Evolutionary conservation across 2,797 vertebrate species (phyloP), one percentile per base, ranked within the genome.

Genomic region (Poecilia wingei): DNA sequence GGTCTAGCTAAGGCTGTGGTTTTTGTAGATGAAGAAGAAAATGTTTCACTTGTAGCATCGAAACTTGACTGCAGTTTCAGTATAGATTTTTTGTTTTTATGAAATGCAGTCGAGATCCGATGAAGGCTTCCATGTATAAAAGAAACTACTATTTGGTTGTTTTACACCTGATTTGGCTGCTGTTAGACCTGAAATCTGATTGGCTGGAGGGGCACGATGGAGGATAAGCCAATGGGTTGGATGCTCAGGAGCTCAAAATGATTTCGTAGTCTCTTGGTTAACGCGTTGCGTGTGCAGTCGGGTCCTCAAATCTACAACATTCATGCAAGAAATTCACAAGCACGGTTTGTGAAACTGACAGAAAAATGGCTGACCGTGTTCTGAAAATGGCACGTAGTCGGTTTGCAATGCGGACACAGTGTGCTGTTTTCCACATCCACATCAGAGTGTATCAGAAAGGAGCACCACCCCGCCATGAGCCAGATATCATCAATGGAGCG

Each of bases 311-410:
- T 86, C 86, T 82, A 86, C 72, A 86, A 93, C 80, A 86, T 83
- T 90, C 92, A 92, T 92, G 92, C 90, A 90, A 89, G 78, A 87
- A 86, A 86, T 88, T 87, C 89, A 91, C 84, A 3, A 92, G 79
- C 82, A 87, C 82, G 9, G 82, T 75, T 75, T 81, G 83, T 84
- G 82, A 76, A 72, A 88, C 75, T 0, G 80, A 82, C 76, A 74
- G 66, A 77, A 79, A 87, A 83, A 22, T 45, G 75, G 71, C 79
- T 76, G 77, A 84, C 82, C 82, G 86, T 79, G 82, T 82, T 80
- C 76, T 82, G 76, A 80, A 80, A 74, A 86, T 82, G 87, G 83
- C 83, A 88, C 83, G 69, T 77, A 36, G 74, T 84, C 10, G 0
- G 51, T 64, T 78, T 75, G 45, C 53, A 22, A 72, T 81, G 82